Conservation (phyloP, 2,797 vertebrate genomes). For the Chaetodon trifasciatus region DNA sequence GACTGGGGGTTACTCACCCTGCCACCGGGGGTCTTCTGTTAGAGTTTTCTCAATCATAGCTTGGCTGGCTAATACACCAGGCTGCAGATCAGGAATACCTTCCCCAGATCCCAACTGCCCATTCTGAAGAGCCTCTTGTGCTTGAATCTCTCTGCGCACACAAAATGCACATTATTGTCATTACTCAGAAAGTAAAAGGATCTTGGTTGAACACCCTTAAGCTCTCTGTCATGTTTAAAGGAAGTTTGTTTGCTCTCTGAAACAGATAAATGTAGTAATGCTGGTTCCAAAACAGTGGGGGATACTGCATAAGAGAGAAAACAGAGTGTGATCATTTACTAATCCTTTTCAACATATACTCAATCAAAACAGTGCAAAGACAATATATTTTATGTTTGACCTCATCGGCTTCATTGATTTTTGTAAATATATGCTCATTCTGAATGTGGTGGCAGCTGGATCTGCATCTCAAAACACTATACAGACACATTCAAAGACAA, state of each 20-base stretch:
- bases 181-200: not conserved
- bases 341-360: no score
- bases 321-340: no score
- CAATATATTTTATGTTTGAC: no score
- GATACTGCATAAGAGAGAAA: no score
- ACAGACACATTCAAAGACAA: not conserved
- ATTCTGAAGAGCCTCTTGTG: conserved; percentile 94
- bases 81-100: conserved; percentile 91
- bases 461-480: not conserved
- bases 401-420: no score
- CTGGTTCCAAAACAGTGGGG: no score
- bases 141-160: conserved; percentile 92
- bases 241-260: not conserved
- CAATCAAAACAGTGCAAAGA: no score
- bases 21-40: conserved; percentile 95
- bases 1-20: conserved; percentile 85
- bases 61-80: conserved; percentile 94
- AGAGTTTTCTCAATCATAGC: conserved; percentile 96
- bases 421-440: no score
- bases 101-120: conserved; percentile 91
- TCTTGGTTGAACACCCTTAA: not conserved
- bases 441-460: not conserved
- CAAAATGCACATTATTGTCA: conserved; percentile 5
- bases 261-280: not conserved
- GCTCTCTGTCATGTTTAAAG: not conserved